Conservation (phyloP, 2,888 invertebrate genomes). For the Ophraella communa region DNA sequence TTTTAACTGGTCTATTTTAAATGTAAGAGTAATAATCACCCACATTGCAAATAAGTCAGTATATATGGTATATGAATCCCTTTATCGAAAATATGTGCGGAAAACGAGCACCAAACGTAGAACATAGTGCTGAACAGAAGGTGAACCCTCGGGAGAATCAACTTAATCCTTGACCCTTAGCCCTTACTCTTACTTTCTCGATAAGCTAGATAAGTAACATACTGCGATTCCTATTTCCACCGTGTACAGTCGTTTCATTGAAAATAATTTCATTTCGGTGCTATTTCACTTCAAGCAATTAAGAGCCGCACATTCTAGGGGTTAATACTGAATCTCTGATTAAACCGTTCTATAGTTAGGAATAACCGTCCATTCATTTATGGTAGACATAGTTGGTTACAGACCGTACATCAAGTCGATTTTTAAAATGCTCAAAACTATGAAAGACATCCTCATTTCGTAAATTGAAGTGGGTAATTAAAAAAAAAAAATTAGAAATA, state of each 20-base stretch:
- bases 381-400: background rate
- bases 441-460: background rate
- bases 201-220: conserved; percentile 15
- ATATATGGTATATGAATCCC: conserved; percentile 3
- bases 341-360: background rate
- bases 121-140: conserved; percentile 4
- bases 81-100: conserved; percentile 7
- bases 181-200: conserved; percentile 12
- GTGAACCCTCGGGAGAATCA: conserved; percentile 6
- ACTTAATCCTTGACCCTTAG: conserved; percentile 16
- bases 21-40: background rate
- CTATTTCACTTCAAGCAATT: conserved; percentile 1
- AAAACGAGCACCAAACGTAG: background rate
- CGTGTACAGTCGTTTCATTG: conserved; percentile 9
- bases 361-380: background rate
- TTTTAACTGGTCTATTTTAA: background rate
- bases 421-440: background rate
- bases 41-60: background rate
- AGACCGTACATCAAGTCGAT: background rate
- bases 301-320: background rate
- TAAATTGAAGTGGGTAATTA: background rate
- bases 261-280: conserved; percentile 11
- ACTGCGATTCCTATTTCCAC: background rate
- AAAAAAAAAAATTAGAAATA: too few species aligned
- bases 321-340: background rate